phyloP scores from a whole-genome alignment of 2,888 invertebrate species.

The Timandra comae region DNA sequence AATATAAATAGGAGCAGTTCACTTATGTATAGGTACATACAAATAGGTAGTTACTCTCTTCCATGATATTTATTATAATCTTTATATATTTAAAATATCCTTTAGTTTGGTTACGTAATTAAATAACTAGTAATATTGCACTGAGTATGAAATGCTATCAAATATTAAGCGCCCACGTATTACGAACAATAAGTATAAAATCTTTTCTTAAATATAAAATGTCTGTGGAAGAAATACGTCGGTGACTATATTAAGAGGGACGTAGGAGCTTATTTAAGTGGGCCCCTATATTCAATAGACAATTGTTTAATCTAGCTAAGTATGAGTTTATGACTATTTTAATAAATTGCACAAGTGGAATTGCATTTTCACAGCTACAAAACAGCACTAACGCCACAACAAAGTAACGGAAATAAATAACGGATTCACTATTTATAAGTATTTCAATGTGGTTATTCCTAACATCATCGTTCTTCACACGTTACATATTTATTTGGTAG shows the following conservation, averaged over 20 bases:
- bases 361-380: constrained; percentile 73
- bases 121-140: constrained; percentile 79
- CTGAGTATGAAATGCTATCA: constrained; percentile 78
- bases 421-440: constrained; percentile 32
- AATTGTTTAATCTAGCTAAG: constrained; percentile 71
- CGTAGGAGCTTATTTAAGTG: constrained; percentile 60
- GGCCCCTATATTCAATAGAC: constrained; percentile 74
- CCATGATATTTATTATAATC: constrained; percentile 54
- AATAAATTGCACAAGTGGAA: constrained; percentile 75
- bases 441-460: constrained; percentile 45
- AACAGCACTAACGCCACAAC: constrained; percentile 61
- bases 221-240: constrained; percentile 68
- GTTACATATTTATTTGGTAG: constrained; percentile 52
- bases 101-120: constrained; percentile 79
- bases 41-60: constrained; percentile 73
- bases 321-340: constrained; percentile 74
- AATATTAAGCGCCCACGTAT: constrained; percentile 76
- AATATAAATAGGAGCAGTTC: constrained; percentile 62
- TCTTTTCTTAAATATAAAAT: constrained; percentile 72
- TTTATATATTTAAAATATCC: constrained; percentile 70
- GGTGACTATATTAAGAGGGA: constrained; percentile 59
- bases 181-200: constrained; percentile 58
- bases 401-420: constrained; percentile 51
- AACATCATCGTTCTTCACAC: constrained; percentile 40
- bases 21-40: constrained; percentile 70